Base-by-base conservation (phyloP, 2,797 vertebrate species). In the Acanthurus lineatus region DNA sequence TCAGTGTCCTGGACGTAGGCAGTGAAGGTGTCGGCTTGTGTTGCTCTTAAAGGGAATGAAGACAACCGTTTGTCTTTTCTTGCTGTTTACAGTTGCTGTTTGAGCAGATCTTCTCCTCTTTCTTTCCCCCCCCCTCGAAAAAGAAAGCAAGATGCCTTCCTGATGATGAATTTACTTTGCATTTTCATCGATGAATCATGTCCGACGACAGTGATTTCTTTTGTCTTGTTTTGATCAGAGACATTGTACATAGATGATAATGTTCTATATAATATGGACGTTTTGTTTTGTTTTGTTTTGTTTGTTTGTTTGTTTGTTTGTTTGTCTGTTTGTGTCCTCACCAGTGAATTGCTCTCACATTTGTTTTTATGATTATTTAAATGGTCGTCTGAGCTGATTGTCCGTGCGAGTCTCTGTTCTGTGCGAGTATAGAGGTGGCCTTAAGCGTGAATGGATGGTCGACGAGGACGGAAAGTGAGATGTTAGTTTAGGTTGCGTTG, bases 31-130 rank as follows among this genome's bases (percentile, higher is more conserved):
- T 64, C 66, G 8, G 74, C 76, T 82, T 72, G 89, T 71, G 75
- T 75, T 35, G 81, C 88, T 77, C 92, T 62, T 90, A 90, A 95
- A 95, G 93, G 93, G 93, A 95, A 94, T 48, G 68, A 85, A 83
- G 88, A 88, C 70, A 17, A 65, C 22, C 10, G 9, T 60, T 76
- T 67, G 79, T 91, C 42, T 89, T 69, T 82, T 91, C 79, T 85
- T 65, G 89, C 69, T 85, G 89, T 91, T 88, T 91, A 90, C 92
- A 85, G 87, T 79, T 76, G 74, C 74, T 86, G 52, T 69, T n/a
- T 86, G 59, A 89, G 79, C 82, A 86, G 65, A 74, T 86, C 25
- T 35, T 70, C 22, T 63, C 78, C 69, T 76, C 69, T 87, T 76
- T 83, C 75, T 81, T 84, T 77, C 69, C 78, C 25, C 25, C 69